phyloP scores from a whole-genome alignment of 2,113 vertebrate species.

The Gymnogyps californianus region DNA sequence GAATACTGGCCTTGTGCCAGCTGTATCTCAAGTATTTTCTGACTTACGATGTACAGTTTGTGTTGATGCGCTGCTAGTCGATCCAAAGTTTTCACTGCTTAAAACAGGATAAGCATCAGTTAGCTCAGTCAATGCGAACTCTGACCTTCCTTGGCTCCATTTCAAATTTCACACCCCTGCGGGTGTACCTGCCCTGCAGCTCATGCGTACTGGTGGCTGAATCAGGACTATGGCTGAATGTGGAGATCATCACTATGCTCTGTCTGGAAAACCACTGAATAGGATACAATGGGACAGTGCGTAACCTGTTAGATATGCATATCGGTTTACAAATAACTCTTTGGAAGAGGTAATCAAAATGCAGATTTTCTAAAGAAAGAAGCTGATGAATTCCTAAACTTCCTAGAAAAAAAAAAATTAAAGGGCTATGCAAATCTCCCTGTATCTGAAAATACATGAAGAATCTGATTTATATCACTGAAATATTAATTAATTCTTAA shows the following conservation, averaged over 20 bases:
- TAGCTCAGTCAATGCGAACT: not conserved
- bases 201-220: rapidly evolving
- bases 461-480: not conserved
- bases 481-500: not conserved
- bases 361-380: not conserved
- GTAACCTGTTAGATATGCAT: not conserved
- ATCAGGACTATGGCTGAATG: not conserved
- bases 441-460: not conserved
- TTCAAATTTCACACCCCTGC: not conserved
- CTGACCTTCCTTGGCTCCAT: not conserved
- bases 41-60: not conserved
- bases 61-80: not conserved
- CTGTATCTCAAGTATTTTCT: not conserved
- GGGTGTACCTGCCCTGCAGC: not conserved
- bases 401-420: not conserved
- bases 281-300: not conserved
- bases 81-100: not conserved
- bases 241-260: not conserved
- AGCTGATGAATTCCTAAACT: not conserved
- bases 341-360: not conserved
- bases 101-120: not conserved
- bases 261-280: not conserved
- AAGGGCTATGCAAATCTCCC: not conserved
- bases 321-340: not conserved
- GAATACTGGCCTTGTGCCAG: not conserved